Evolutionary conservation across 2,797 vertebrate species (phyloP), one percentile per base, ranked within the genome.

Genomic region (Hemibagrus guttatus): DNA sequence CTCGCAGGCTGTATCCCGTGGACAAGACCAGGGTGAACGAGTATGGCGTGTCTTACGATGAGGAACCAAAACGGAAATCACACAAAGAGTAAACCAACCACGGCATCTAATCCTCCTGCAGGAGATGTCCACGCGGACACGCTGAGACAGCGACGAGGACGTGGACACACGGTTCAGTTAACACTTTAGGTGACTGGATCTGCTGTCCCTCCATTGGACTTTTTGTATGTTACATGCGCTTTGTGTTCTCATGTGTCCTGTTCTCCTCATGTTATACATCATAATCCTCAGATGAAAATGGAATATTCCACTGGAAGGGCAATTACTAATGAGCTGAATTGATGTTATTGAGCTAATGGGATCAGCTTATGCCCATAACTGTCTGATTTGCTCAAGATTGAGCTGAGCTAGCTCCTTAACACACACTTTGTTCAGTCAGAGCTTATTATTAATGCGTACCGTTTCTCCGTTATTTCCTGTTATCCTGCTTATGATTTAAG

Each of bases 21-120:
- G 98, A 99, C 95, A 99, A 96, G 94, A 98, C 95, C 87, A 96
- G 98, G 94, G 96, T 98, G 75, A 99, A 99, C 16, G 98, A 99
- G 89, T 99, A 97, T 1, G 98, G 98, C 85, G 96, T 98, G 92
- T 99, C 96, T 0, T 99, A 98, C 0, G 97, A 98, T 85, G 97
- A 99, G 87, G 94, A 96, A 85, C 93, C 96, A 28, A 95, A 94
- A 92, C 94, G 89, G 91, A 99, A 98, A 85, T 23, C 92, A 85
- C 97, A 97, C 87, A 94, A 94, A 89, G 96, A 98, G 85, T 98
- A 95, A 95, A 88, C 76, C 39, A 59, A 79, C 59, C 61, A 54
- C 28, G 21, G 4, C 87, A 16, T 54, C 58, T 8, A 42, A 76
- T 56, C 26, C 14, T 39, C 19, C 16, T n/a, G 66, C 68, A 19